These are phyloP conservation scores for Mesopsocus fuscifrons DNA, from an alignment of 2,888 invertebrate genomes.

Conservation along the genomic window DNA sequence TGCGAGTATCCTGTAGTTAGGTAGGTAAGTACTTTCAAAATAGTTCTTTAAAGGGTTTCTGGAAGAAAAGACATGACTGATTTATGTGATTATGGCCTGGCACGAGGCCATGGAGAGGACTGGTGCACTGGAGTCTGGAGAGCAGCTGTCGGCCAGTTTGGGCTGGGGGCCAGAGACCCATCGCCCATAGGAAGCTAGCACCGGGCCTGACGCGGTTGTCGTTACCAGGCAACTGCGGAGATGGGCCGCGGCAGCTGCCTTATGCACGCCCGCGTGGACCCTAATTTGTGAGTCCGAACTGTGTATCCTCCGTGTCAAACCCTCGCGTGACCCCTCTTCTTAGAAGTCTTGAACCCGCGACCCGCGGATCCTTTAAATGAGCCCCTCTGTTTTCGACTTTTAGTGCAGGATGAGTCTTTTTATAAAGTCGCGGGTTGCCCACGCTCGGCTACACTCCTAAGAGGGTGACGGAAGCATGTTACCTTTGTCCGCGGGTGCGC, in stretches of 20 bases:
- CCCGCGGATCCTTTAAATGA: not conserved
- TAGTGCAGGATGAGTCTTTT: too few species aligned
- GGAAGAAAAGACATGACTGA: too few species aligned
- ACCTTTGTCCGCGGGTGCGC: conserved; percentile 7
- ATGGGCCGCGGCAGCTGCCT: conserved; percentile 10
- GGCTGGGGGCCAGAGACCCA: too few species aligned
- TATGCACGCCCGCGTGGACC: not conserved
- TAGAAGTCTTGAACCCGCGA: not conserved
- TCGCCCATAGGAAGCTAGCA: too few species aligned
- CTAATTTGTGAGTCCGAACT: not conserved
- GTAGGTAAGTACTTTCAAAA: too few species aligned
- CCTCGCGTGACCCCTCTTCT: conserved; percentile 10
- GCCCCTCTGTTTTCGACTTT: too few species aligned
- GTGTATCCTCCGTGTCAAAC: not conserved
- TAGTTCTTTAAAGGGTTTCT: too few species aligned
- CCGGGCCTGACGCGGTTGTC: not conserved
- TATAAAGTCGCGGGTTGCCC: conserved; percentile 9
- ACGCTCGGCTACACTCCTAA: conserved; percentile 8
- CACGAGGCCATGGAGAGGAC: too few species aligned
- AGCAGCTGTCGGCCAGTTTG: not conserved
- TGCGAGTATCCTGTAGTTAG: too few species aligned
- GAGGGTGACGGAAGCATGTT: conserved; percentile 10
- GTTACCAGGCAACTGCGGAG: conserved; percentile 9
- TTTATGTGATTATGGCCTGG: too few species aligned
- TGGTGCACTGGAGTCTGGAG: not conserved